These are phyloP conservation scores for Ptychobarbus kaznakovi DNA, from an alignment of 2,797 vertebrate species.

Conservation along the genomic window DNA sequence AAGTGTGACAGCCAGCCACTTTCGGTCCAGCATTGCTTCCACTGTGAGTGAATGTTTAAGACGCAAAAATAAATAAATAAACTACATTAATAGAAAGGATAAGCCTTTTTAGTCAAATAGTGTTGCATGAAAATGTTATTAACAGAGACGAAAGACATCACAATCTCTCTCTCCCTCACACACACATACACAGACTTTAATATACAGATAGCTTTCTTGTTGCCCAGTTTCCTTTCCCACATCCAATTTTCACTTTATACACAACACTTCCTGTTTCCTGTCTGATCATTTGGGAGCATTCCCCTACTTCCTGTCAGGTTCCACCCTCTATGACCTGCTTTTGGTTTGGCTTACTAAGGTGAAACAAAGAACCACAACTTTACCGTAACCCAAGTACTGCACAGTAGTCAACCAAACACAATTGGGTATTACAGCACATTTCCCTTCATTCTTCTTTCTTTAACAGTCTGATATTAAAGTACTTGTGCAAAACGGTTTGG, in stretches of 20 bases:
- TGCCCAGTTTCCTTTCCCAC: slow-evolving; percentile 48
- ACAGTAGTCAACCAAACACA: slow-evolving; percentile 15
- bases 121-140: background rate
- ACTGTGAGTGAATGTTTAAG: background rate
- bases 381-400: background rate
- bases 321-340: slow-evolving; percentile 54
- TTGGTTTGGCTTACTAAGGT: slow-evolving; percentile 19
- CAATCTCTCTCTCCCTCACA: background rate
- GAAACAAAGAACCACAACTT: slow-evolving; percentile 45
- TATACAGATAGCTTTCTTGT: slow-evolving; percentile 20
- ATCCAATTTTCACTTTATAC: slow-evolving; percentile 54
- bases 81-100: background rate
- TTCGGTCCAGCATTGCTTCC: background rate
- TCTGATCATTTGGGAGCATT: slow-evolving; percentile 67
- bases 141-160: background rate
- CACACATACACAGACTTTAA: background rate
- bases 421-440: slow-evolving; percentile 1
- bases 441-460: slow-evolving; percentile 2
- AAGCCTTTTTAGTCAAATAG: background rate
- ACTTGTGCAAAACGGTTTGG: background rate
- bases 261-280: slow-evolving; percentile 76
- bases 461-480: background rate
- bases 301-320: slow-evolving; percentile 72
- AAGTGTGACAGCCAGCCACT: background rate
- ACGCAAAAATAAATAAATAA: background rate